A percentile compares a stretch with the other conserved stretches of the same genome.
phyloP scores from a whole-genome alignment of 2,113 vertebrate species.

The Seriola dumerili region DNA sequence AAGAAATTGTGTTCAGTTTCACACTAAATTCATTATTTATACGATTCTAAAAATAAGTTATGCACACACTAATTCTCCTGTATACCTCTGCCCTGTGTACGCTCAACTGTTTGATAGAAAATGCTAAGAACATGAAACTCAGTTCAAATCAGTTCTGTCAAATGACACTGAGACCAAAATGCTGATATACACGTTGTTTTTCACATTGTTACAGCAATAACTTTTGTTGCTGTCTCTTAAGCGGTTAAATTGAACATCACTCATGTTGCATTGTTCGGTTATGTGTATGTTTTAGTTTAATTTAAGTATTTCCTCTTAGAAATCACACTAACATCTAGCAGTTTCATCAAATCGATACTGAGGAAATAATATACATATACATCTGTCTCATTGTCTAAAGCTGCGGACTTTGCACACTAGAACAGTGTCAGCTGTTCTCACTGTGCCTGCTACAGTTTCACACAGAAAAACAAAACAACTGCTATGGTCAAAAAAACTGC shows the following conservation, averaged over 20 bases:
- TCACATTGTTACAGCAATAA: neutral
- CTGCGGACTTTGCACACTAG: neutral
- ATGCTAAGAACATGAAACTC: too few species aligned
- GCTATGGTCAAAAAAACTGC: neutral
- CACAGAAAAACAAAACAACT: neutral
- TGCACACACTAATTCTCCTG: neutral
- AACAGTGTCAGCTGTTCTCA: constrained; percentile 3
- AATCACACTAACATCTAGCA: neutral
- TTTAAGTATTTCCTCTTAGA: neutral
- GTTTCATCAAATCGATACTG: neutral
- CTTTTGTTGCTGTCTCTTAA: neutral
- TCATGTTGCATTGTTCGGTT: neutral
- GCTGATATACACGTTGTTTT: neutral
- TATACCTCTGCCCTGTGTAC: neutral
- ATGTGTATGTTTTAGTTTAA: neutral
- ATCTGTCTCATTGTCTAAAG: neutral
- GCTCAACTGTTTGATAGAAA: neutral
- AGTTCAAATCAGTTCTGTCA: neutral
- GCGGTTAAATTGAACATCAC: neutral
- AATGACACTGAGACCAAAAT: neutral
- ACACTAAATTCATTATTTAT: constrained; percentile 15
- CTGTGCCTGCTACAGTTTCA: neutral
- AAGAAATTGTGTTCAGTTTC: neutral
- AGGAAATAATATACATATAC: neutral
- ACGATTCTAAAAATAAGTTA: neutral